Base-by-base conservation (phyloP, 2,797 vertebrate species). In the Typhlichthys subterraneus region DNA sequence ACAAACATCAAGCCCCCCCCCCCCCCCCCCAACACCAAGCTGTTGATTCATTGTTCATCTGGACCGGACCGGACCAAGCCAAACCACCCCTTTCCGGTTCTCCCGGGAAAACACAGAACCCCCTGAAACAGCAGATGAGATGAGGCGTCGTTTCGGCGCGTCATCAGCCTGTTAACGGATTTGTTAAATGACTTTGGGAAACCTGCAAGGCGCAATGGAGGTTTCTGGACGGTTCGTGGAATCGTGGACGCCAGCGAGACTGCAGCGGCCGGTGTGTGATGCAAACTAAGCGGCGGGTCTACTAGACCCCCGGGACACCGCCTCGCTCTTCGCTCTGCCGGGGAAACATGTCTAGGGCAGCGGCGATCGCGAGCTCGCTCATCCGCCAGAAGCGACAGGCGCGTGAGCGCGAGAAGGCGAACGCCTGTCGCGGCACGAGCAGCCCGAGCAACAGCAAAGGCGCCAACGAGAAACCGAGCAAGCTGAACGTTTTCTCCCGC, bases 331-430 rank as follows among this genome's bases (percentile, higher is more conserved):
- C 57, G 12, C 54, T 29, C 61, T 65, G 53, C 53, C 48, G 23
- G 80, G 85, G 83, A 87, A 84, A 59, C 76, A 91, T 91, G 93
- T 93, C 93, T 88, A 96, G 97, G 94, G 97, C 97, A 76, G 97
- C 97, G 80, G 97, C 97, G 63, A 98, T 99, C 85, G 97, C 97
- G 92, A 99, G 95, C 94, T 98, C 97, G 84, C 95, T 99, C 83
- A 99, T 99, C 89, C 94, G 97, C 71, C 97, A 99, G 92, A 98
- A 95, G 90, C 92, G 97, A 85, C 96, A 98, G 91, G 97, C 96
- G 77, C 91, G 97, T 79, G 97, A 99, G 92, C 94, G 96, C 31
- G 97, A 99, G 93, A 97, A 97, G 91, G 95, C 94, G 80, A 96
- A 96, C 38, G 94, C 94, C 3, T 96, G 96, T 81, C 96, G 96